Evolutionary conservation across 2,113 vertebrate genomes (phyloP).

Genomic region (Paramisgurnus dabryanus): DNA sequence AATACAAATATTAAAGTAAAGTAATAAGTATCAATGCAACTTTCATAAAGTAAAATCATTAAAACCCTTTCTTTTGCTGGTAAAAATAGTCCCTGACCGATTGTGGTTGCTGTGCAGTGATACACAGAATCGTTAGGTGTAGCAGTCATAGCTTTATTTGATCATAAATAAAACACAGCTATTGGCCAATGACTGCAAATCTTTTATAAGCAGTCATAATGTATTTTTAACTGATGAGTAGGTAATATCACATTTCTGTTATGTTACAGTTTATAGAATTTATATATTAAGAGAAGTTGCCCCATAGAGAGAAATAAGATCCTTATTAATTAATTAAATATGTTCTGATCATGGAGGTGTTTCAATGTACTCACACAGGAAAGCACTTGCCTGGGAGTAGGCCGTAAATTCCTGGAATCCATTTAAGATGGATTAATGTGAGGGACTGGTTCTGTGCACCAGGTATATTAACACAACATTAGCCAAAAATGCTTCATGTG

Average conservation of each 20-base stretch:
- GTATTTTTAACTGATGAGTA: not conserved
- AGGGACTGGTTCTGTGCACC: slow-evolving; percentile 35
- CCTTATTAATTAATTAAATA: not conserved
- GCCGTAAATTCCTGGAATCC: slow-evolving; percentile 62
- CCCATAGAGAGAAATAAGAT: not conserved
- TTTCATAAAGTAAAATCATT: no score
- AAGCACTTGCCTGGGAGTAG: slow-evolving; percentile 59
- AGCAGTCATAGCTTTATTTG: no score
- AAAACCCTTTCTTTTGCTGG: no score
- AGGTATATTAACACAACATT: slow-evolving; percentile 18
- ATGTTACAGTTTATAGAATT: not conserved
- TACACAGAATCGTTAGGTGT: no score
- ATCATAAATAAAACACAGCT: no score
- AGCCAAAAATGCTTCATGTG: not conserved
- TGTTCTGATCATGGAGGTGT: slow-evolving; percentile 10
- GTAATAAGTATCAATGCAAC: no score
- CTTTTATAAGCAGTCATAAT: no score
- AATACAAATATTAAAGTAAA: no score
- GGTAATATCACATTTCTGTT: not conserved
- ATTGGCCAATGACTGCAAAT: no score
- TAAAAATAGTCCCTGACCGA: no score
- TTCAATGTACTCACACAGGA: slow-evolving; percentile 49
- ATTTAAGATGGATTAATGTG: slow-evolving; percentile 62
- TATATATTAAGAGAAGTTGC: not conserved
- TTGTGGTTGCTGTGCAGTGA: no score